Evolutionary conservation across 2,797 vertebrate species (phyloP), one percentile per base, ranked within the genome.

Genomic region (Anisognathus igniventris): DNA sequence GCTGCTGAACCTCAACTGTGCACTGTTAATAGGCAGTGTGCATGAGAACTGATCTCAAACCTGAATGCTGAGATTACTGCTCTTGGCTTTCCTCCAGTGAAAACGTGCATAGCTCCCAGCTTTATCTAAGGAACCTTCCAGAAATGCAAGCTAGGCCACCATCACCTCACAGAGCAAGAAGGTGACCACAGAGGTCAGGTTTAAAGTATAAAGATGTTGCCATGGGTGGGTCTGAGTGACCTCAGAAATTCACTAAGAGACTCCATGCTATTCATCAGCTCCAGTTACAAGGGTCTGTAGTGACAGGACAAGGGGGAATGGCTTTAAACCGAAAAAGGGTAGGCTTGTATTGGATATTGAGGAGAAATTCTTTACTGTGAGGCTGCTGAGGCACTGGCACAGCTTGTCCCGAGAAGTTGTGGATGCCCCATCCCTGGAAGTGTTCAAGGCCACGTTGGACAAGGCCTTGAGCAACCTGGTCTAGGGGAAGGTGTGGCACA

Each of bases 371-470:
- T 54, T 54, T 42, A 54, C 47, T 35, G 25, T 48, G 40, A 74
- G 25, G 18, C 30, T 54, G 25, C 10, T 67, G 19, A 74, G 33
- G 35, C 33, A 31, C 22, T 35, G 40, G 22, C n/a, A 74, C 8
- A 67, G 31, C 7, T 23, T 74, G 27, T 12, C 40, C 31, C 0
- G 0, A 47, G 47, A 61, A 47, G 40, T 0, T 67, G 22, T 31
- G n/a, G 30, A 39, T 45, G 57, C 20, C 17, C 28, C 28, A 44
- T 22, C n/a, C 37, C n/a, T 62, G 37, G 20, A 82, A 70, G 12
- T 5, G 17, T 13, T 76, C 22, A 83, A 65, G 30, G 18, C 30
- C 33, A 35, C 10, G 37, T 0, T 65, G 44, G 44, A 53, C 17
- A 27, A 11, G 30, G 25, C 58, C 65, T 17, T 53, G 30, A 58